These are phyloP conservation scores for Plutella xylostella DNA, from an alignment of 2,888 invertebrate genomes.

Conservation along the genomic window DNA sequence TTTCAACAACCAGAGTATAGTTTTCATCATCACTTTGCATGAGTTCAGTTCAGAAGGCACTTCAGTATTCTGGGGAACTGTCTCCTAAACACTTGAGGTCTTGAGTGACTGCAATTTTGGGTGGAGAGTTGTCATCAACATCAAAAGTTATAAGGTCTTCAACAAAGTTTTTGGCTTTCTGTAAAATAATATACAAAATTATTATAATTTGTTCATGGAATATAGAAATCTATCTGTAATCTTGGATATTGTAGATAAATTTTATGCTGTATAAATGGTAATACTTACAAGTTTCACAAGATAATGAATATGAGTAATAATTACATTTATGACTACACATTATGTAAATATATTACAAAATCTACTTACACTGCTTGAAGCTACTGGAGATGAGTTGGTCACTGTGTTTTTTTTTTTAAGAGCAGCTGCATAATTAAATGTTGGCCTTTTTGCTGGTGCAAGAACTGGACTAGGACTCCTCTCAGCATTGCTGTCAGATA, in stretches of 20 bases:
- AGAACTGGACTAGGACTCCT: slow-evolving; percentile 35
- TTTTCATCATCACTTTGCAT: too few relatives aligned
- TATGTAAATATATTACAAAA: not conserved
- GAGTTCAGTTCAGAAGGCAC: too few relatives aligned
- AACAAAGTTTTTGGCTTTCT: slow-evolving; percentile 38
- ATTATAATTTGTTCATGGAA: not conserved
- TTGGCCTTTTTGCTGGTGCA: slow-evolving; percentile 27
- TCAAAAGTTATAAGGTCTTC: slow-evolving; percentile 58
- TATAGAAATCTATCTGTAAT: not conserved
- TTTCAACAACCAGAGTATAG: too few relatives aligned
- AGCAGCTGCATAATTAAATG: slow-evolving; percentile 48
- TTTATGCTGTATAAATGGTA: not conserved
- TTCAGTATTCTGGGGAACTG: slow-evolving; percentile 55
- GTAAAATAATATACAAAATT: slow-evolving; percentile 22
- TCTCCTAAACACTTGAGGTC: slow-evolving; percentile 41
- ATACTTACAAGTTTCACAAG: not conserved
- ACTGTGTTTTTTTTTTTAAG: too few relatives aligned
- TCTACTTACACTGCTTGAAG: slow-evolving; percentile 50
- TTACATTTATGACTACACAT: not conserved
- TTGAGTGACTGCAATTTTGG: slow-evolving; percentile 32
- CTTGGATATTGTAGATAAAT: not conserved
- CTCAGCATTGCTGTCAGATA: slow-evolving; percentile 32
- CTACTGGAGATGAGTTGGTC: slow-evolving; percentile 19
- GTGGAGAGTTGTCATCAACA: slow-evolving; percentile 21
- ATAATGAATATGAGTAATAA: not conserved